Percentiles rank a stretch among this genome's conserved stretches.
These are phyloP conservation scores for Himantopus leucocephalus DNA, from an alignment of 2,113 vertebrate species.

Conservation along the genomic window DNA sequence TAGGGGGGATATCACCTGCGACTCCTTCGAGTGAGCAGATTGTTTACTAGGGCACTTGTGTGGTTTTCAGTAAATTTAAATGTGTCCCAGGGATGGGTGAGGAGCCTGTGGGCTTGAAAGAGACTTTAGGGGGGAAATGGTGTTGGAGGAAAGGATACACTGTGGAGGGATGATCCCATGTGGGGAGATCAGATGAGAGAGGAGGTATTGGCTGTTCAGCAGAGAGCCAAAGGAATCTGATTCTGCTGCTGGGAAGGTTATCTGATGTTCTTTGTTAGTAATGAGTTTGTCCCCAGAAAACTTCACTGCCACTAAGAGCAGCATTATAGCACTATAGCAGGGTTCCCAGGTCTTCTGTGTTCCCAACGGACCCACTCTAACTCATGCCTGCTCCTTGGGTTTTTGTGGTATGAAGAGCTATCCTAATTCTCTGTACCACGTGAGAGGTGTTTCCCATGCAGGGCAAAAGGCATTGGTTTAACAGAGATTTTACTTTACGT, in stretches of 20 bases:
- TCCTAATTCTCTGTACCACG: background rate
- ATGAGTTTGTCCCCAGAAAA: background rate
- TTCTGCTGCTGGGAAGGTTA: background rate
- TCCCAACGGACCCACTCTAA: rapidly evolving
- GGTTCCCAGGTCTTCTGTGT: background rate
- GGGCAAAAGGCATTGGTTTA: background rate
- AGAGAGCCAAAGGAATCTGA: background rate
- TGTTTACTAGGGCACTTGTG: background rate
- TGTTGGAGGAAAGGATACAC: background rate
- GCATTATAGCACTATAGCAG: background rate
- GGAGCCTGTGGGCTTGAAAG: background rate
- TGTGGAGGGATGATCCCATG: background rate
- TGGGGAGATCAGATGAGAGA: background rate
- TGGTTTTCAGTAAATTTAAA: background rate
- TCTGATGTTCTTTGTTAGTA: background rate
- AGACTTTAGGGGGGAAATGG: background rate
- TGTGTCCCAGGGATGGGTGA: background rate
- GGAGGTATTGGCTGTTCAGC: background rate
- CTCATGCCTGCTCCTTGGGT: background rate
- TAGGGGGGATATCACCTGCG: background rate
- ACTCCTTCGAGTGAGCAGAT: background rate
- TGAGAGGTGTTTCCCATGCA: background rate
- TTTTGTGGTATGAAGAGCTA: background rate
- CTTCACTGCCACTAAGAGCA: background rate
- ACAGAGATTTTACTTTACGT: background rate